These are phyloP conservation scores for Nothocercus julius DNA, from an alignment of 2,113 vertebrate species.

Conservation along the genomic window DNA sequence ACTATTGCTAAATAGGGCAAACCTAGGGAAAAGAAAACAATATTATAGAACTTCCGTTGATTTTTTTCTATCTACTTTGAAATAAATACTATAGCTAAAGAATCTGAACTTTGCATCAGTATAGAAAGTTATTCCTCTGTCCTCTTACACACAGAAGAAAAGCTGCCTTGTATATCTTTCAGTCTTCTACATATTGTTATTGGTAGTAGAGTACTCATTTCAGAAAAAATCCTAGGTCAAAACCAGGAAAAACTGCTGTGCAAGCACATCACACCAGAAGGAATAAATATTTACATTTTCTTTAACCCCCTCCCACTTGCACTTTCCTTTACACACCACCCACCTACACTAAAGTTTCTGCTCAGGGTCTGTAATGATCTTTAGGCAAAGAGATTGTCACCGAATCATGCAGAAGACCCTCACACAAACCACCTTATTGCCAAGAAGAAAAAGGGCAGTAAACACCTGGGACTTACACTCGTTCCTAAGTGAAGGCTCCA, in stretches of 20 bases:
- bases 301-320: not conserved
- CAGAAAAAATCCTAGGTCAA: not conserved
- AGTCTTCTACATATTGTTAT: not conserved
- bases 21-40: not conserved
- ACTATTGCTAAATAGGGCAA: not conserved
- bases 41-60: not conserved
- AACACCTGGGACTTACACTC: slow-evolving; percentile 62
- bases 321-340: not conserved
- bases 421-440: not conserved
- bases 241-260: not conserved
- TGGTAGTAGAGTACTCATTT: not conserved
- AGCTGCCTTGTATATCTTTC: not conserved
- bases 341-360: not conserved
- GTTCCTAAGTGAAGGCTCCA: slow-evolving; percentile 11
- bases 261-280: not conserved
- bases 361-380: not conserved
- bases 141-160: not conserved
- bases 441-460: not conserved
- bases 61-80: not conserved
- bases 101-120: not conserved
- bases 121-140: not conserved
- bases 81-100: not conserved
- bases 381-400: not conserved
- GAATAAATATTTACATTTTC: not conserved
- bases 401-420: not conserved